phyloP scores from a whole-genome alignment of 2,113 vertebrate species.

The Eretmodus cyanostictus region DNA sequence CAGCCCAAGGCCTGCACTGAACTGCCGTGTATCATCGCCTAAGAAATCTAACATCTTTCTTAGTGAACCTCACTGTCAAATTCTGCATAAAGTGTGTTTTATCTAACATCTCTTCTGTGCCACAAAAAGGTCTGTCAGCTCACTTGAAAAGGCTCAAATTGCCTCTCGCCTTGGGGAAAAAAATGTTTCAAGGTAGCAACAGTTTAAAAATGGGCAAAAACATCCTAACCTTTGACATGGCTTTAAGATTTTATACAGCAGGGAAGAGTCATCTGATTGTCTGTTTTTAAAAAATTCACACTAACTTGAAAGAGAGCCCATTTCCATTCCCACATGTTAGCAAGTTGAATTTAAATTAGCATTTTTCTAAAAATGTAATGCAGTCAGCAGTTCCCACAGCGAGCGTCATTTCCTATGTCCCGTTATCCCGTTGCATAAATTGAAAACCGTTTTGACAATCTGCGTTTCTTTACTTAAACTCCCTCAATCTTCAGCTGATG shows the following conservation, averaged over 20 bases:
- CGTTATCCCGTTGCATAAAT: neutral
- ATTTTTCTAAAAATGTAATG: constrained; percentile 48
- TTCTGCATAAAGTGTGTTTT: neutral
- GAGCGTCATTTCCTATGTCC: neutral
- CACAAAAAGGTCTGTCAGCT: neutral
- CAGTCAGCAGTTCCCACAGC: constrained; percentile 22
- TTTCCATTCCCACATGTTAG: neutral
- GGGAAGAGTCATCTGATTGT: constrained; percentile 6
- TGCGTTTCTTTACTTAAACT: neutral
- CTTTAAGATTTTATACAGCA: constrained; percentile 5
- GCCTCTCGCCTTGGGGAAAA: neutral
- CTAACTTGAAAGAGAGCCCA: neutral
- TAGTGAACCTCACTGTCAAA: neutral
- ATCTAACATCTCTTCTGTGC: neutral
- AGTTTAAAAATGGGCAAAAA: neutral
- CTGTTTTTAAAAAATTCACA: neutral
- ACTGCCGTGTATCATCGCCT: neutral
- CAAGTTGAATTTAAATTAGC: constrained; percentile 18
- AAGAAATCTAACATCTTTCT: neutral
- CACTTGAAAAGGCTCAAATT: neutral
- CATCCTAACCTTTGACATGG: neutral
- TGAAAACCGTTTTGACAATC: neutral
- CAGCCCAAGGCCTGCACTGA: neutral
- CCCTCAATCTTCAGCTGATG: neutral
- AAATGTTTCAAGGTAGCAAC: neutral